phyloP scores from a whole-genome alignment of 1,140 invertebrate species.

The Drosophila orosa region DNA sequence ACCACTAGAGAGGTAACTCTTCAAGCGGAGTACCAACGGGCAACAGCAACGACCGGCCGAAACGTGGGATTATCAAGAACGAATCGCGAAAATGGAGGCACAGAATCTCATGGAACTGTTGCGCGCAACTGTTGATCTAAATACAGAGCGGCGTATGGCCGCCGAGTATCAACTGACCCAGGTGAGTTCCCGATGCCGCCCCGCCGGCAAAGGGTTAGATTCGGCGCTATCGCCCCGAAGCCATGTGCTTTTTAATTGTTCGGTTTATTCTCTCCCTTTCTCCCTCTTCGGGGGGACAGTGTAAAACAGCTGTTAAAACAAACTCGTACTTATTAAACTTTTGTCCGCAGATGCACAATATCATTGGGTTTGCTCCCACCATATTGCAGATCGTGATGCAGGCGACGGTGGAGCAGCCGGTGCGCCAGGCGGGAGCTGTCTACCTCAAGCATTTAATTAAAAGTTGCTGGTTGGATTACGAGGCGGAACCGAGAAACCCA shows the following conservation, averaged over 20 bases:
- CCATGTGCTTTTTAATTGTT: slow-evolving; percentile 80
- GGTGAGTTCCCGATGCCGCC: slow-evolving; percentile 85
- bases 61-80: slow-evolving; percentile 26
- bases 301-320: too few relatives aligned
- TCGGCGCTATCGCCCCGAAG: slow-evolving; percentile 48
- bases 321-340: too few relatives aligned
- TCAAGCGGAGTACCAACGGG: slow-evolving; percentile 18
- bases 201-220: neutral
- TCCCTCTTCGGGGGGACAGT: slow-evolving; percentile 13
- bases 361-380: slow-evolving; percentile 97
- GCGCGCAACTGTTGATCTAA: slow-evolving; percentile 93
- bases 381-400: slow-evolving; percentile 97
- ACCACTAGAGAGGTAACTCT: slow-evolving; percentile 32
- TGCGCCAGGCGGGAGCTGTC: slow-evolving; percentile 97
- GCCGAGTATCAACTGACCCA: slow-evolving; percentile 96
- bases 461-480: slow-evolving; percentile 94
- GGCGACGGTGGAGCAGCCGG: slow-evolving; percentile 93
- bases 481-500: slow-evolving; percentile 89
- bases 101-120: slow-evolving; percentile 94
- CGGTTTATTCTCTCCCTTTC: slow-evolving; percentile 62
- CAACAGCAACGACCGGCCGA: slow-evolving; percentile 52
- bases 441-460: slow-evolving; percentile 98
- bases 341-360: slow-evolving; percentile 95
- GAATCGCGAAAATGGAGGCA: slow-evolving; percentile 88
- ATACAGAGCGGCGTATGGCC: slow-evolving; percentile 92